phyloP scores from a whole-genome alignment of 2,113 vertebrate species.

The Uria aalge region DNA sequence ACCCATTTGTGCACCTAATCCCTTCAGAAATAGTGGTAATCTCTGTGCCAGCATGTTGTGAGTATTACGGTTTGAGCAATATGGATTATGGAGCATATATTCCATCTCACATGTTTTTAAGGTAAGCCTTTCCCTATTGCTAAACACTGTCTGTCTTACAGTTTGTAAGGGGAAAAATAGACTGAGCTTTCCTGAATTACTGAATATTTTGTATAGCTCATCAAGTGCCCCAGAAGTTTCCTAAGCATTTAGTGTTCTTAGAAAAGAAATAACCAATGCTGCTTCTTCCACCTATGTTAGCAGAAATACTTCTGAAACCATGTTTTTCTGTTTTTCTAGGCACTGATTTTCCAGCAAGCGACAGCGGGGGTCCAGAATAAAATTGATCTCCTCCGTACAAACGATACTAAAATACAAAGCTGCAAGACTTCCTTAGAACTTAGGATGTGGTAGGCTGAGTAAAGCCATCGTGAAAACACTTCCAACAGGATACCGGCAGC shows the following conservation, averaged over 20 bases:
- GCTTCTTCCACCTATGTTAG: background rate
- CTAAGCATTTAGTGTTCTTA: background rate
- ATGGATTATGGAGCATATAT: background rate
- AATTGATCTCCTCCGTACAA: background rate
- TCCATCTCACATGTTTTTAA: background rate
- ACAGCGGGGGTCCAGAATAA: background rate
- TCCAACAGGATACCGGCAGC: fast-evolving
- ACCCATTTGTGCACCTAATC: background rate
- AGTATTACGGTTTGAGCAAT: background rate
- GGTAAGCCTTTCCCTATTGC: background rate
- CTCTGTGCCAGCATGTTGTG: background rate
- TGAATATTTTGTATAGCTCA: background rate
- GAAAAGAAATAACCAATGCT: background rate
- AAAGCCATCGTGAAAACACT: background rate
- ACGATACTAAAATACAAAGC: background rate
- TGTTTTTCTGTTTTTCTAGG: background rate
- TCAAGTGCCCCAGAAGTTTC: background rate
- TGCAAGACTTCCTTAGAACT: background rate
- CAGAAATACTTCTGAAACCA: background rate
- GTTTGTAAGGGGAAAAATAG: background rate
- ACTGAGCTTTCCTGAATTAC: background rate
- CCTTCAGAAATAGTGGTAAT: background rate
- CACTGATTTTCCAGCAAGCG: background rate
- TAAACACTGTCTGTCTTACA: background rate
- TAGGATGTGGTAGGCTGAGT: background rate